phyloP scores from a whole-genome alignment of 2,888 invertebrate species.

The Drepanosiphum platanoidis region DNA sequence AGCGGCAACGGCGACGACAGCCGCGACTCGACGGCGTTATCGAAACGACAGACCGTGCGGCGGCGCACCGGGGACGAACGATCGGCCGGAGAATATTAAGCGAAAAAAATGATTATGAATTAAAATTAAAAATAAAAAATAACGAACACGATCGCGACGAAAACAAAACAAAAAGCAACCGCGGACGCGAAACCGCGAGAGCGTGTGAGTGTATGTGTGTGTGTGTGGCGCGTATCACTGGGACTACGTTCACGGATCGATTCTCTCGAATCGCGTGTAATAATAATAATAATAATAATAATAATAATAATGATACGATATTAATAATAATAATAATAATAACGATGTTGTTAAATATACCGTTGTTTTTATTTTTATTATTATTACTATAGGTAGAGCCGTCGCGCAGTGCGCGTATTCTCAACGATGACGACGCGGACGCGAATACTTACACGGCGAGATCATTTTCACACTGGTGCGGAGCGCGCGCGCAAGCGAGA shows the following conservation, averaged over 20 bases:
- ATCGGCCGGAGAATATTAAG: neutral
- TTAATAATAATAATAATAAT: too few species aligned
- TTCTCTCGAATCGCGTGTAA: too few species aligned
- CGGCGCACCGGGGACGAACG: neutral
- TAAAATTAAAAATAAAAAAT: neutral
- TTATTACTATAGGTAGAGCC: neutral
- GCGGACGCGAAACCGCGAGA: too few species aligned
- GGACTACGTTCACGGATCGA: too few species aligned
- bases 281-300: too few species aligned
- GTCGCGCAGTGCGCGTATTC: neutral
- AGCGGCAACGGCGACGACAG: conserved; percentile 39
- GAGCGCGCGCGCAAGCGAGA: conserved; percentile 17
- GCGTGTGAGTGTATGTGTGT: neutral
- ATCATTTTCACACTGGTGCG: conserved; percentile 2
- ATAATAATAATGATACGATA: too few species aligned
- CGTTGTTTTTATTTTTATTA: neutral
- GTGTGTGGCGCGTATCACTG: neutral
- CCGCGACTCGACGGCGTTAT: conserved; percentile 26
- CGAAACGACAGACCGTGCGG: too few species aligned
- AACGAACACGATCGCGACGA: neutral
- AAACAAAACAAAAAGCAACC: neutral
- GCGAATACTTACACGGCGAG: neutral
- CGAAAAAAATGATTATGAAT: neutral
- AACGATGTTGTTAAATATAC: neutral
- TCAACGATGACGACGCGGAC: neutral